Base-by-base conservation (phyloP, 2,888 invertebrate species). In the Agrotis puta region DNA sequence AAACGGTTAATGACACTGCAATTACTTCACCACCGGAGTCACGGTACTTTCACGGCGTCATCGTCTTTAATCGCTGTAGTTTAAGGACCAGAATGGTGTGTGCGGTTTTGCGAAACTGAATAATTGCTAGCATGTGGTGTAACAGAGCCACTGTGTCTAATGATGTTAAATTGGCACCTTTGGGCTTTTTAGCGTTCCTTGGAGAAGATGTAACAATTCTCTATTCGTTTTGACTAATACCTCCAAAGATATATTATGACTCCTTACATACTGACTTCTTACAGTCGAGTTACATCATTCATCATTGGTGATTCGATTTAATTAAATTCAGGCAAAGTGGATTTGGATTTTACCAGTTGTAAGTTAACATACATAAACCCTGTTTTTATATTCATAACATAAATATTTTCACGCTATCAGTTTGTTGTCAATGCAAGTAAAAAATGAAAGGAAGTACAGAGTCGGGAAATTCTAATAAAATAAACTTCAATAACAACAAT, bases 121-220 rank as follows among this genome's bases (percentile, higher is more conserved):
- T 81, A 83, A 82, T 85, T 83, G 81, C 73, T 68, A 66, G 64
- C 69, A 58, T 81, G 51, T 78, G 75, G 71, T 80, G 71, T 83
- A 77, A 85, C 51, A 74, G 63, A 85, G 63, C 75, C 77, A 75
- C 74, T 71, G 74, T 74, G 56, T 74, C 64, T 87, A 86, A 88
- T 87, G 83, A 85, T 73, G 47, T 62, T 68, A 88, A 88, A 87
- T 88, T 88, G 77, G 63, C 77, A 79, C 79, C 73, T 79, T 71
- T 65, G 61, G 63, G 70, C 48, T 48, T 64, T 76, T 77, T 67
- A 77, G 70, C 20, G 72, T 76, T 78, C 69, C 77, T 54, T 71
- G 33, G 50, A 22, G 2, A 61, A 53, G 48, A 24, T 45, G 45
- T 59, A 20, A 62, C 57, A 43, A 56, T 11, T 16, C 3, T 20